These are phyloP conservation scores for Oryzias dopingdopingensis DNA, from an alignment of 2,797 vertebrate species.

Conservation along the genomic window DNA sequence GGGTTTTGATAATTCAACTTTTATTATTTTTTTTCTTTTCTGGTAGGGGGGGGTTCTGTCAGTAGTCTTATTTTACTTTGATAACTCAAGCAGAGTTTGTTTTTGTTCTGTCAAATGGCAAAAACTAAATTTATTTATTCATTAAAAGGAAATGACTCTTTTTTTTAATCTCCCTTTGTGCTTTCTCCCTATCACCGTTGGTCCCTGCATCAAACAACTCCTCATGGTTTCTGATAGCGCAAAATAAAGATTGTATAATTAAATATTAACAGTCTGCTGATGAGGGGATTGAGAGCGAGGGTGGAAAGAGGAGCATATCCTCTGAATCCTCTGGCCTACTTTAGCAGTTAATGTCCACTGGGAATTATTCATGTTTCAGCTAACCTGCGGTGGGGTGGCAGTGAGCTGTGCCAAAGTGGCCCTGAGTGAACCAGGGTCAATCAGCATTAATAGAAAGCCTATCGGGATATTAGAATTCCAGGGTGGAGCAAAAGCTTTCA, in stretches of 20 bases:
- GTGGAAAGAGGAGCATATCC: slow-evolving; percentile 52
- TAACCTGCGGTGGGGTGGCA: slow-evolving; percentile 63
- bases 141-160: slow-evolving; percentile 9
- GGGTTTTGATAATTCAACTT: too few species aligned
- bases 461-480: slow-evolving; percentile 50
- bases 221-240: slow-evolving; percentile 56
- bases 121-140: too few species aligned
- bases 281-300: slow-evolving; percentile 66
- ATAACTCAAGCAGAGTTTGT: too few species aligned
- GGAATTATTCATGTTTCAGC: slow-evolving; percentile 71
- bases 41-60: too few species aligned
- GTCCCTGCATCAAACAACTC: slow-evolving; percentile 40
- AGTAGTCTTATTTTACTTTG: too few species aligned
- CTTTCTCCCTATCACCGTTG: slow-evolving; percentile 35
- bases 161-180: slow-evolving; percentile 15
- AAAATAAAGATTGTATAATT: slow-evolving; percentile 74
- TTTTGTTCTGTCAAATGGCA: too few species aligned
- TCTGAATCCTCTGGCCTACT: slow-evolving; percentile 71
- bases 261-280: slow-evolving; percentile 79
- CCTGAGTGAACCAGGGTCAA: slow-evolving; percentile 59
- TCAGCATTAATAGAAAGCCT: slow-evolving; percentile 69
- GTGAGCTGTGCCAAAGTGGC: slow-evolving; percentile 57
- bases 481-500: slow-evolving; percentile 30
- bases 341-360: slow-evolving; percentile 67
- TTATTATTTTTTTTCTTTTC: too few species aligned